A percentile compares a stretch with the other conserved stretches of the same genome.
Conservation (phyloP, 2,888 invertebrate genomes). For the Parasteatoda lunata region DNA sequence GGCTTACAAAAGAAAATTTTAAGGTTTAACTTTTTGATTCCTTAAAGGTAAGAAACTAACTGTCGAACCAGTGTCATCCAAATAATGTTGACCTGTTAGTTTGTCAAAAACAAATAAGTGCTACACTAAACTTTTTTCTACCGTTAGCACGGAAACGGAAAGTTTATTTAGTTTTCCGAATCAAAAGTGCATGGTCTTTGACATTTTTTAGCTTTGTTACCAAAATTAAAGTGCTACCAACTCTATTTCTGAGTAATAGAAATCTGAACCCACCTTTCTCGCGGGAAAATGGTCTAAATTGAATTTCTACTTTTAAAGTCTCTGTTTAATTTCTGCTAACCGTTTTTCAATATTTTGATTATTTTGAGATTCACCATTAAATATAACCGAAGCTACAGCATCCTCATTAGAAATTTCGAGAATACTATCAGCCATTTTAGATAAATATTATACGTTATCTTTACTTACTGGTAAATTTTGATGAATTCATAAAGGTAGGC, state of each 20-base stretch:
- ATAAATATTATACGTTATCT: not conserved
- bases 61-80: not conserved
- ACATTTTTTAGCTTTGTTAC: not conserved
- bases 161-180: not conserved
- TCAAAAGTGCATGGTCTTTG: not conserved
- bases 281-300: not conserved
- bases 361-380: not conserved
- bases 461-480: not conserved
- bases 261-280: not conserved
- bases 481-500: not conserved
- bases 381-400: not conserved
- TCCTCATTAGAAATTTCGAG: not conserved
- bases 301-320: not conserved
- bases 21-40: not conserved
- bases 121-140: not conserved
- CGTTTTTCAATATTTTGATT: not conserved
- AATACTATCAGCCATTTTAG: not conserved
- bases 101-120: not conserved
- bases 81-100: not conserved
- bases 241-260: not conserved
- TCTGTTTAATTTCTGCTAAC: not conserved
- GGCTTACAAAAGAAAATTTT: not conserved
- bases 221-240: not conserved
- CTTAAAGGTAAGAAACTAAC: not conserved
- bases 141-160: not conserved